phyloP scores from a whole-genome alignment of 2,888 invertebrate genomes.

The Drosophila longiperda region DNA sequence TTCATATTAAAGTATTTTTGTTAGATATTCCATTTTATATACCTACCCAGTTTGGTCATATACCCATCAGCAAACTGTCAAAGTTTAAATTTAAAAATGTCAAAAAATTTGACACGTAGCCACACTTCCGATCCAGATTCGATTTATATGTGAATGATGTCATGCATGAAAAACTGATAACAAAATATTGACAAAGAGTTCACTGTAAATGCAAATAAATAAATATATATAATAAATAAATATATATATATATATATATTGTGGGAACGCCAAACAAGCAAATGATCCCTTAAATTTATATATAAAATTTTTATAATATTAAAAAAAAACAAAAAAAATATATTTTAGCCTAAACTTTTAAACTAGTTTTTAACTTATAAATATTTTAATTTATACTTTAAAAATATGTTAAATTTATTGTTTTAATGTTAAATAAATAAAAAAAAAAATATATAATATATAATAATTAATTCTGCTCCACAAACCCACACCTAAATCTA shows the following conservation, averaged over 20 bases:
- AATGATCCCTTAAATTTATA: not conserved
- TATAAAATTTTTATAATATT: too few relatives aligned
- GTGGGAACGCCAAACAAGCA: conserved; percentile 1
- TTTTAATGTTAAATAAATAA: not conserved
- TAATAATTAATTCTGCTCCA: not conserved
- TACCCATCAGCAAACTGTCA: conserved; percentile 71
- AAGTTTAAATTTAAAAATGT: conserved; percentile 78
- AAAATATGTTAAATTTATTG: too few relatives aligned
- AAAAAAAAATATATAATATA: not conserved
- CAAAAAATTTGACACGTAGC: conserved; percentile 72
- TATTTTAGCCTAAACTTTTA: accelerated
- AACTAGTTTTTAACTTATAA: not conserved
- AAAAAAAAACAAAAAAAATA: not conserved
- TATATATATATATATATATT: conserved; percentile 18
- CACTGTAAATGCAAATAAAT: conserved; percentile 29
- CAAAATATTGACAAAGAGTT: conserved; percentile 61
- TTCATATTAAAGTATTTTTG: conserved; percentile 19
- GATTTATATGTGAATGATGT: conserved; percentile 68
- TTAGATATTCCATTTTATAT: not conserved
- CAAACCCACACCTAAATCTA: not conserved
- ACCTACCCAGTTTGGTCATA: not conserved
- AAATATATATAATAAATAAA: too few relatives aligned
- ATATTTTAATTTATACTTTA: not conserved
- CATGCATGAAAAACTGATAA: conserved; percentile 81
- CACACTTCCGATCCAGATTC: conserved; percentile 39